Evolutionary conservation across 1,140 invertebrate species (phyloP), one percentile per base, ranked within the genome.

Genomic region (Drosophila pseudoananassae): DNA sequence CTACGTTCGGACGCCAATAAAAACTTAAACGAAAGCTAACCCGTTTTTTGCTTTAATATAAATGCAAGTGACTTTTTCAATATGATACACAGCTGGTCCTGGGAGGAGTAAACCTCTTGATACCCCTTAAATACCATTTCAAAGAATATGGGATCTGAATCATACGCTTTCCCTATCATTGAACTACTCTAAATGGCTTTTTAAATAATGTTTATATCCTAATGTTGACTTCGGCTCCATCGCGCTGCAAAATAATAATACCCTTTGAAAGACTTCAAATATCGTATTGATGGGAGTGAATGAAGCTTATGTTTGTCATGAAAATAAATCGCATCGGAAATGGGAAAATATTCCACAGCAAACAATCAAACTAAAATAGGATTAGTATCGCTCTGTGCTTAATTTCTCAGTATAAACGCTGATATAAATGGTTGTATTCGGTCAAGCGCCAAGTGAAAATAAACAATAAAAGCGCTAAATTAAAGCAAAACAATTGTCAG

Each of bases 341-440:
- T 75, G 52, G 52, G 17, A 57, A 73, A 57, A 75, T 72, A 60
- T 45, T 63, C 45, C 58, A 73, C n/a, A 36, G 45, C 17, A 51
- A 57, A 74, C 58, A 74, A 74, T 72, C 73, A 69, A 77, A 77
- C 56, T 81, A 57, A 85, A 85, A 85, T 85, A 69, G 74, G 82
- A 85, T 85, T 81, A 81, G 69, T 78, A 64, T 54, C 64, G 64
- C 64, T 53, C 54, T 31, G 40, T 57, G 70, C 63, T 61, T 82
- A 82, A 82, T 83, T 83, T 78, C 47, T n/a, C 52, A 74, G 56
- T 59, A 59, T 54, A 49, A 82, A 83, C 51, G 61, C 46, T 29
- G 27, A 47, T 53, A 40, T 38, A 46, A 68, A 33, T 33, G 60
- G 60, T 53, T 70, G 46, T 63, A 53, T 63, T 53, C 51, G 61